Base-by-base conservation (phyloP, 1,140 invertebrate species). In the Achroia grisella region DNA sequence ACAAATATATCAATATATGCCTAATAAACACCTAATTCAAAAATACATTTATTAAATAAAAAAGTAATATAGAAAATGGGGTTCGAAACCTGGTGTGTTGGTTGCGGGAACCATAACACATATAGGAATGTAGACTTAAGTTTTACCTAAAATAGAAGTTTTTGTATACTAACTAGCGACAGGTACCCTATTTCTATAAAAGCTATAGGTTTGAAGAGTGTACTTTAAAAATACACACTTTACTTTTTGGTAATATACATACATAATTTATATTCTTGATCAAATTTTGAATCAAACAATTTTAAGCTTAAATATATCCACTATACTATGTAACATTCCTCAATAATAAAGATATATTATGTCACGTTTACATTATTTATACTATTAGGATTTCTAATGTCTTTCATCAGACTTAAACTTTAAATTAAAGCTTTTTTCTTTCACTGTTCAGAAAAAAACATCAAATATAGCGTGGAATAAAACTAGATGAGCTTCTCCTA, bases 191-290 rank as follows among this genome's bases (percentile, higher is more conserved):
- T 62, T 42, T 44, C 55, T 74, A 71, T 50, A 56, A 67, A 56
- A 53, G 59, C 44, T 46, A 42, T 37, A 46, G 43, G n/a, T 42
- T 43, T 43, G 13, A 46, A 45, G 55, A 54, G 67, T 63, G 64
- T 66, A 71, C 59, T 73, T 74, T 46, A 50, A 52, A 75, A 78
- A 71, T 65, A 65, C 65, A 62, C 55, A 67, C 57, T 23, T 64
- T 53, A 69, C 54, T 72, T 76, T 79, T 75, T 72, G 62, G 71
- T 71, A 57, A 63, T 56, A 57, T 57, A 47, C 23, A 47, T 64
- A 53, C 23, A 47, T 64, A 53, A 70, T 56, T 68, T 73, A 73
- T 73, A 23, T 70, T 55, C 66, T 71, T 55, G 59, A 58, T 56
- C 52, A 45, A 54, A 54, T 52, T 55, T 31, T n/a, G 10, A 31